Base-by-base conservation (phyloP, 2,113 vertebrate species). In the Nipponia nippon region DNA sequence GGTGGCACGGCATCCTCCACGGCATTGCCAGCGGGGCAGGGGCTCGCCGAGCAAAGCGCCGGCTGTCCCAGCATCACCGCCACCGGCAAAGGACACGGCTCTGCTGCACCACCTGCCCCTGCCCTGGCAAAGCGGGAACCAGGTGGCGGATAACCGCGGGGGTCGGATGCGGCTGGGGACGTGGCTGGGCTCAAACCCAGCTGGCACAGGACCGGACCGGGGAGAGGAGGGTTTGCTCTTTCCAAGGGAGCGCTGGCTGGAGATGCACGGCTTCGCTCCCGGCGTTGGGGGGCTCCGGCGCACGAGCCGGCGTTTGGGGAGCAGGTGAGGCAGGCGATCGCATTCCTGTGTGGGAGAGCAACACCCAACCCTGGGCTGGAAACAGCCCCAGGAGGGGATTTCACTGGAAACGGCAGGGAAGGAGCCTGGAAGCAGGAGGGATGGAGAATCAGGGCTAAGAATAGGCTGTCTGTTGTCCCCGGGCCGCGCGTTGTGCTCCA, bases 401-500 rank as follows among this genome's bases (percentile, higher is more conserved):
- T 65, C 81, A 23, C 40, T 38, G 80, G 22, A 70, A 81, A 70
- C 76, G 40, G 0, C 83, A 55, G 46, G 46, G 46, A 72, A 66
- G 44, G 40, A 76, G 40, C 46, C 42, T 9, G 67, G 47, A 15
- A 66, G 38, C 56, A 2, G 70, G 13, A 30, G 27, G 80, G 80
- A 73, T 2, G 36, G 44, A 12, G 36, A 30, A 32, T 2, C 3
- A 7, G 47, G 62, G 70, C 16, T 49, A 53, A 42, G 65, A 59
- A 14, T 3, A 38, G 38, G 9, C 20, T 6, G 30, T 21, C 14
- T 26, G 2, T 14, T 15, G 29, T 20, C 36, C 29, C 20, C 4
- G 2, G 82, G 59, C 65, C 3, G 2, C 2, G 44, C 1, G 5
- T 1, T 1, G 4, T 2, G 2, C 46, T 19, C 30, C 59, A 27